Evolutionary conservation across 2,113 vertebrate genomes (phyloP), one percentile per base, ranked within the genome.

Genomic region (Halichoerus grypus): DNA sequence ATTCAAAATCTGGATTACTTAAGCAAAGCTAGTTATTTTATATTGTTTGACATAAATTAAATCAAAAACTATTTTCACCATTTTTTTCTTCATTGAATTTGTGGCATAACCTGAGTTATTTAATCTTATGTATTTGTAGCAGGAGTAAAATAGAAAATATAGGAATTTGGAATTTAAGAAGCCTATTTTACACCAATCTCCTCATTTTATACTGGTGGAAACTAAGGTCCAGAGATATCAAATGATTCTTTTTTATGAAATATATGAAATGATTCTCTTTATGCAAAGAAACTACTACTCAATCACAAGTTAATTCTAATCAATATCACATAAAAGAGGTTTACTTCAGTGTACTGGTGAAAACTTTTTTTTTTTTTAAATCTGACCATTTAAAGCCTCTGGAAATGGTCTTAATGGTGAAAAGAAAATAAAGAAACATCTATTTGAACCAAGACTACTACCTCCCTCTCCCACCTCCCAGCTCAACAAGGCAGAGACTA

Each of bases 41-140:
- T 61, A 90, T 49, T 79, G 7, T 93, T 96, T 97, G 55, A 65
- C 63, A 95, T 84, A 83, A 94, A 97, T 93, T 84, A 83, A 94
- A 97, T 93, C 55, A 97, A 90, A 94, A 91, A 46, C 33, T 31
- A 57, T 87, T 96, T 86, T 74, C 74, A 55, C 5, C 3, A 49
- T 46, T 49, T 86, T 49, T 86, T 87, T 28, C 26, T 51, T 88
- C 57, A 77, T 19, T 67, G 33, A 88, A 81, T 92, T 86, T 90
- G 28, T 94, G 33, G 80, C 57, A 67, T 79, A 82, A 87, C 0
- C 46, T 83, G 33, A 95, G 59, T 88, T 92, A 77, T 91, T 94
- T 94, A 92, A 82, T 9, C 11, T 90, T 84, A 51, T n/a, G 1
- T 57, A 65, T 79, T 55, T 88, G 31, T 88, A 88, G 22, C 4